Base-by-base conservation (phyloP, 2,113 vertebrate species). In the Entelurus aequoreus region DNA sequence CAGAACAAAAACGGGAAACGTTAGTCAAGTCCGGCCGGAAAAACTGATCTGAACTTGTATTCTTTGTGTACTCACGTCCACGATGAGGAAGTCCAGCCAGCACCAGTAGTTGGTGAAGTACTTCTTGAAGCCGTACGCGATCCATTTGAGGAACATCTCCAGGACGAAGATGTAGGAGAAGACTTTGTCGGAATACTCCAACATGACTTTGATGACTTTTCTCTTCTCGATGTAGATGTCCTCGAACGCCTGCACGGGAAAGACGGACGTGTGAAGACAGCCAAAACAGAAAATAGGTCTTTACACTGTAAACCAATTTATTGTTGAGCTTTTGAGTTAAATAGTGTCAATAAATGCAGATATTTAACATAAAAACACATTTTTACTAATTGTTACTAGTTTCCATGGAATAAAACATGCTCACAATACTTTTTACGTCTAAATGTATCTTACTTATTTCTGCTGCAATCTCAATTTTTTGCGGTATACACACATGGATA, bases 101-200 rank as follows among this genome's bases (percentile, higher is more conserved):
- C 97, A 99, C 97, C 97, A 99, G 81, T 94, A 96, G 0, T 96
- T 99, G 78, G 97, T 99, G 88, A 98, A 98, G 80, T 97, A 98
- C 76, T 95, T 98, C 91, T 94, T 94, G 86, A 99, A 99, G 73
- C 96, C 96, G 0, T 98, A 99, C 4, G 96, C 97, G 38, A 93
- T 94, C 97, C 96, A 99, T 69, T 99, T 99, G 44, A 99, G 92
- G 54, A 99, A 91, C 97, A 99, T 99, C 84, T 99, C 97, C 74
- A 99, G 81, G 53, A 99, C 93, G 1, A 99, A 99, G 83, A 98
- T 90, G 51, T 98, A 99, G 61, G 94, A 98, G 86, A 99, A 99
- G 52, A 99, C 87, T 78, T 94, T 97, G 88, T 99, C 97, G 0
- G 94, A 92, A 0, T 95, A 98, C 67, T 99, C 97, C 77, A 99